Conservation (phyloP, 2,113 vertebrate genomes). For the Synchiropus splendidus region DNA sequence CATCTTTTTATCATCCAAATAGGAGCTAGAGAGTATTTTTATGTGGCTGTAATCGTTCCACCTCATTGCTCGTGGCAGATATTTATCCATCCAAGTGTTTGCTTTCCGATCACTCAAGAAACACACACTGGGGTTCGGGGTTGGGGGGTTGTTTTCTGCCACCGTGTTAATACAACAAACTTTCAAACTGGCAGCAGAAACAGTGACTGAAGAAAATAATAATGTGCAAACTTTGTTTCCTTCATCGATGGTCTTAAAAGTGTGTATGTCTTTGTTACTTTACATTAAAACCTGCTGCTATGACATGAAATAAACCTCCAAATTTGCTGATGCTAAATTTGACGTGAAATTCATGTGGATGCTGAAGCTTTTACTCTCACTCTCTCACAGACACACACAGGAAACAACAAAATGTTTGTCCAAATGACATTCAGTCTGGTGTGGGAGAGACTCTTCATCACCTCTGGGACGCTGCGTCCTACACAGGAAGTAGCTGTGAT, state of each 20-base stretch:
- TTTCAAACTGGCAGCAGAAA: slow-evolving; percentile 40
- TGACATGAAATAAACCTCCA: slow-evolving; percentile 63
- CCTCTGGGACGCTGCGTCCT: not conserved
- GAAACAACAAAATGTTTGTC: too few species aligned
- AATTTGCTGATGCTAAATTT: slow-evolving; percentile 58
- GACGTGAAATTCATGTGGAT: slow-evolving; percentile 46
- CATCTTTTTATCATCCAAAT: slow-evolving; percentile 33
- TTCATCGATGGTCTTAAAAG: slow-evolving; percentile 52
- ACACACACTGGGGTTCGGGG: slow-evolving; percentile 19
- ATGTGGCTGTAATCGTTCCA: slow-evolving; percentile 44
- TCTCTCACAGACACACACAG: not conserved
- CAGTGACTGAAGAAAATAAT: slow-evolving; percentile 36
- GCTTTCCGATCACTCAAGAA: slow-evolving; percentile 38
- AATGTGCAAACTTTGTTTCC: slow-evolving; percentile 50
- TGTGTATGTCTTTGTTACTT: slow-evolving; percentile 60
- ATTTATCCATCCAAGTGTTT: slow-evolving; percentile 37
- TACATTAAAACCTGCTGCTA: slow-evolving; percentile 63
- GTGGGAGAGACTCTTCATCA: too few species aligned
- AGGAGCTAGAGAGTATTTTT: slow-evolving; percentile 42
- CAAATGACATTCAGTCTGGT: too few species aligned
- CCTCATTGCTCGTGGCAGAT: slow-evolving; percentile 39
- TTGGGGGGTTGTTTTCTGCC: slow-evolving; percentile 15
- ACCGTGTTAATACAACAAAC: slow-evolving; percentile 32
- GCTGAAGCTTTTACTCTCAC: not conserved
- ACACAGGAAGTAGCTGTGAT: not conserved